Evolutionary conservation across 2,113 vertebrate genomes (phyloP).

Genomic region (Thermophis baileyi): DNA sequence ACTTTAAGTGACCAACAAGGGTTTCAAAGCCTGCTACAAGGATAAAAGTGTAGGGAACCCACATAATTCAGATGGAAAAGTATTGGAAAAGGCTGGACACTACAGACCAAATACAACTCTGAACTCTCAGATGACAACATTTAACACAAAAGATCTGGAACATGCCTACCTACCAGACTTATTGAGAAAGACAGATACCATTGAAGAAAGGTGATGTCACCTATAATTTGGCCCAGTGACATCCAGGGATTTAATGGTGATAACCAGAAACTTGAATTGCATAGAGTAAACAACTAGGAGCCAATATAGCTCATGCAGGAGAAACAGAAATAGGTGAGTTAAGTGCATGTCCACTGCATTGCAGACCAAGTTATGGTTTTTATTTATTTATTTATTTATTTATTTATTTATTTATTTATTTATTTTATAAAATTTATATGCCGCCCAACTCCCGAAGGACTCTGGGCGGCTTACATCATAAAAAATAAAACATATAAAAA

Average conservation of each 20-base stretch:
- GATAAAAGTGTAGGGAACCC: background rate
- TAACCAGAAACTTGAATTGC: too few species aligned
- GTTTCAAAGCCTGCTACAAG: background rate
- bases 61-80: background rate
- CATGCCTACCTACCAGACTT: background rate
- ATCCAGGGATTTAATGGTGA: too few species aligned
- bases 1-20: background rate
- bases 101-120: background rate
- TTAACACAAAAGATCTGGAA: background rate
- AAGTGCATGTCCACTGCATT: background rate
- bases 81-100: background rate
- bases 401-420: too few species aligned
- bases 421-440: too few species aligned
- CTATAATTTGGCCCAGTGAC: too few species aligned
- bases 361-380: background rate
- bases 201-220: too few species aligned
- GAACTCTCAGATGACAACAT: background rate
- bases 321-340: accelerated
- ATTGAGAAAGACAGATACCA: background rate
- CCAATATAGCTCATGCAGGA: background rate
- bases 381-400: too few species aligned
- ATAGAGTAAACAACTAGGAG: too few species aligned
- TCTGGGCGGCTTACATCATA: too few species aligned
- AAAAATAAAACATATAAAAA: too few species aligned
- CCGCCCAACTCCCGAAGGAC: too few species aligned